These are phyloP conservation scores for Micromesistius poutassou DNA, from an alignment of 2,797 vertebrate species.

Conservation along the genomic window DNA sequence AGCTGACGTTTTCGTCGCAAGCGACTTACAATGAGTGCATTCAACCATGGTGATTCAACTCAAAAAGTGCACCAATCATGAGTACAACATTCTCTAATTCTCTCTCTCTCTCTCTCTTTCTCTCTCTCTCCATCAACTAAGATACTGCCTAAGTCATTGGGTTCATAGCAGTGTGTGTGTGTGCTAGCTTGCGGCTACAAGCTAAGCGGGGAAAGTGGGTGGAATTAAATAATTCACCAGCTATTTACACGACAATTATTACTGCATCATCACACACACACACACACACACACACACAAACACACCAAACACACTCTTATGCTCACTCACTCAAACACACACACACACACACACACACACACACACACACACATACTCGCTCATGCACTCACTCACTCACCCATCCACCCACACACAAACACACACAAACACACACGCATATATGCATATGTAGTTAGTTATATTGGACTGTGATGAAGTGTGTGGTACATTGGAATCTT, in stretches of 20 bases:
- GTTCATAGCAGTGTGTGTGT: not conserved
- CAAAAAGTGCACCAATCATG: too few relatives aligned
- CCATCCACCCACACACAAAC: not conserved
- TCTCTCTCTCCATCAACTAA: not conserved
- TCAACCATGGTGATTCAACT: too few relatives aligned
- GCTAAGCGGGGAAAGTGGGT: slow-evolving; percentile 45
- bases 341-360: not conserved
- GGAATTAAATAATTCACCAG: slow-evolving; percentile 67
- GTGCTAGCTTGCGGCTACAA: slow-evolving; percentile 40
- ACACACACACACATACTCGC: not conserved
- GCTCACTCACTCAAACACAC: not conserved
- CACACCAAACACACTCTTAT: not conserved
- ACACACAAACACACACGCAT: not conserved
- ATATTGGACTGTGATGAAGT: not conserved
- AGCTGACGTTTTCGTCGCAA: too few relatives aligned
- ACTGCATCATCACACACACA: slow-evolving; percentile 26
- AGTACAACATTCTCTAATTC: too few relatives aligned
- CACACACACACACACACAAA: not conserved
- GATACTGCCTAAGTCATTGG: not conserved
- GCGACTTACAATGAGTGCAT: too few relatives aligned
- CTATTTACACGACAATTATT: slow-evolving; percentile 56
- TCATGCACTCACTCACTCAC: not conserved
- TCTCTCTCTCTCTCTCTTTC: too few relatives aligned
- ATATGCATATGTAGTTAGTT: not conserved
- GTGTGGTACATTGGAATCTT: not conserved